Conservation (phyloP, 2,888 invertebrate genomes). For the Andrena camellia region DNA sequence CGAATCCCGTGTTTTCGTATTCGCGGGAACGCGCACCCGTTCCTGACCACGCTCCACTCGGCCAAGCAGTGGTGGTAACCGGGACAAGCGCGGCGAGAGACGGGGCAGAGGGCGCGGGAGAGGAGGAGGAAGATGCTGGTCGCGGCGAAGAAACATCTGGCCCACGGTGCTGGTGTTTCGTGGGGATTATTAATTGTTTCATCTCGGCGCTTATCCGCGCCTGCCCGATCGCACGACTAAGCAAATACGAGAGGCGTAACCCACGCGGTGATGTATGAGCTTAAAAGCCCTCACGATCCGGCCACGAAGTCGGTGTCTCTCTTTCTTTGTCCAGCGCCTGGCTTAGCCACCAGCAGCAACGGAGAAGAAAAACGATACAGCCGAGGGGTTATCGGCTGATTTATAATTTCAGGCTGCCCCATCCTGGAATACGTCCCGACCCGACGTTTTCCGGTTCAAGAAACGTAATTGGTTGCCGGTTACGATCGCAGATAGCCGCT, state of each 20-base stretch:
- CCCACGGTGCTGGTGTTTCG: conserved; percentile 72
- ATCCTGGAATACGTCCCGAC: conserved; percentile 73
- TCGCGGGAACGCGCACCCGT: neutral
- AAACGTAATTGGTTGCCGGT: conserved; percentile 83
- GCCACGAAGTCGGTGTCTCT: conserved; percentile 51
- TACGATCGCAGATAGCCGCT: conserved; percentile 77
- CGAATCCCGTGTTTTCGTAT: conserved; percentile 26
- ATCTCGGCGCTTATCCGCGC: conserved; percentile 82
- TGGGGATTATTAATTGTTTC: conserved; percentile 83
- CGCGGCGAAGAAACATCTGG: conserved; percentile 68
- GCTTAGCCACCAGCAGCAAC: conserved; percentile 40
- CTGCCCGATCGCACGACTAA: conserved; percentile 83
- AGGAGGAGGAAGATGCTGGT: conserved; percentile 41
- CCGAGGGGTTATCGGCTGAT: conserved; percentile 78
- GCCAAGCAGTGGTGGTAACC: conserved; percentile 45
- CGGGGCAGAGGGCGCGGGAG: neutral
- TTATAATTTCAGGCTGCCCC: conserved; percentile 80
- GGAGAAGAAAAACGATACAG: conserved; percentile 54
- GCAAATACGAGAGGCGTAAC: conserved; percentile 84
- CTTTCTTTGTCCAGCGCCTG: conserved; percentile 21
- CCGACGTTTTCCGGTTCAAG: conserved; percentile 82
- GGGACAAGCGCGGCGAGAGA: conserved; percentile 42
- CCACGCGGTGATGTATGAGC: conserved; percentile 83
- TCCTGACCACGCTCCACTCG: neutral
- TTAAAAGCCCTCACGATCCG: conserved; percentile 81